phyloP scores from a whole-genome alignment of 1,140 invertebrate genomes.

The Leptestheria dahalacensis region DNA sequence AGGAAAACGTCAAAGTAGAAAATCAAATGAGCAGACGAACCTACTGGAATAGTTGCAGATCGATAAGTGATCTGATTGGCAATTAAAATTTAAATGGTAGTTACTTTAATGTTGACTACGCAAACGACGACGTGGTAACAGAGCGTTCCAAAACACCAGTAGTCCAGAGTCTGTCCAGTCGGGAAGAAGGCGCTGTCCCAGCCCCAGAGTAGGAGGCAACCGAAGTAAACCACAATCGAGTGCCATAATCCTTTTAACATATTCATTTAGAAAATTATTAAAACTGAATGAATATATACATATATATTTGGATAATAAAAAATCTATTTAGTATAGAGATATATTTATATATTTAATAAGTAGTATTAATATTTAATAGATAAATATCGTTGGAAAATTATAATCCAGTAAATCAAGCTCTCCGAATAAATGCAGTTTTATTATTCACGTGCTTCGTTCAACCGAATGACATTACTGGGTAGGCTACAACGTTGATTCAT shows the following conservation, averaged over 20 bases:
- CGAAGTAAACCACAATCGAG: constrained; percentile 35
- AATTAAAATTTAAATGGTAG: neutral
- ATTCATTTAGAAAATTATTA: too few relatives aligned
- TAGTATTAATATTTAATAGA: too few relatives aligned
- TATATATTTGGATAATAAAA: too few relatives aligned
- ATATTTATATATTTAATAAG: too few relatives aligned
- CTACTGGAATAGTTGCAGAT: neutral
- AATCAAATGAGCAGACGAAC: neutral
- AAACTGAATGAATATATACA: too few relatives aligned
- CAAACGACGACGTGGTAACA: constrained; percentile 33
- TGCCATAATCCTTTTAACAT: constrained; percentile 40
- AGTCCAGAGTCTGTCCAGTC: constrained; percentile 28
- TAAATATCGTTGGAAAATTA: too few relatives aligned
- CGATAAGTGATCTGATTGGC: neutral
- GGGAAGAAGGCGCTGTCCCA: constrained; percentile 29
- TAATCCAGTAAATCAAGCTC: too few relatives aligned
- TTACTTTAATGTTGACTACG: constrained; percentile 37
- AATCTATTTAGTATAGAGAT: too few relatives aligned
- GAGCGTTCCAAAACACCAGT: constrained; percentile 32
- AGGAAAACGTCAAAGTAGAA: neutral
- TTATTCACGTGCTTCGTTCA: too few relatives aligned
- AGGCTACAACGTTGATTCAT: too few relatives aligned
- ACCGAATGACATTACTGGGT: too few relatives aligned
- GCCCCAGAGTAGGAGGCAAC: constrained; percentile 28
- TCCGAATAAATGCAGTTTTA: too few relatives aligned